These are phyloP conservation scores for Ictidomys tridecemlineatus DNA, from an alignment of 2,113 vertebrate species.

Conservation along the genomic window DNA sequence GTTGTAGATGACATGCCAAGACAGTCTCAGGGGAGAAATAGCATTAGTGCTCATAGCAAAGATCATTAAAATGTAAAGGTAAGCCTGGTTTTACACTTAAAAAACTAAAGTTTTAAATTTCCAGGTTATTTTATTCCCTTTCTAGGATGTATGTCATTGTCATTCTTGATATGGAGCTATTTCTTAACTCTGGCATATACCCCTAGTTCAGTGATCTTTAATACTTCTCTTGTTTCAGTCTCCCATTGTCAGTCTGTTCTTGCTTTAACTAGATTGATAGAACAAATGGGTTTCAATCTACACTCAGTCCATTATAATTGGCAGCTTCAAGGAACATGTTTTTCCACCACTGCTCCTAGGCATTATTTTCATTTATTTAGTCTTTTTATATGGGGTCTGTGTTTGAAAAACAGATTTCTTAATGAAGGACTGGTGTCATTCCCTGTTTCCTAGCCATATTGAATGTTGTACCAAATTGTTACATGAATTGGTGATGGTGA, in stretches of 20 bases:
- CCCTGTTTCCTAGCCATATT: neutral
- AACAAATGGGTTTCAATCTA: neutral
- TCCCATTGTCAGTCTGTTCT: neutral
- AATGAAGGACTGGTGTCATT: neutral
- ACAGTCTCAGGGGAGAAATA: neutral
- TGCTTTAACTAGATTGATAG: neutral
- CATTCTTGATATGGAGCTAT: neutral
- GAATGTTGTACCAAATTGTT: neutral
- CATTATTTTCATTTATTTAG: neutral
- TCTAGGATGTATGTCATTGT: neutral
- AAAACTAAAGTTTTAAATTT: neutral
- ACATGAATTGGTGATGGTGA: neutral
- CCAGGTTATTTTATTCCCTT: neutral
- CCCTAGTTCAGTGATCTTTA: neutral
- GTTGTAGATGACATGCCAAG: neutral
- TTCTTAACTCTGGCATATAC: neutral
- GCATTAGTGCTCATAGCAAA: neutral
- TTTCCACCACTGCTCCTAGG: neutral
- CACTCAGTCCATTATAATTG: neutral
- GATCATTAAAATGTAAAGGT: neutral
- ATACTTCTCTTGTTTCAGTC: neutral
- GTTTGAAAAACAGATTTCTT: neutral
- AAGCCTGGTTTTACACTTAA: neutral
- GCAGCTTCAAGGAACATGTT: neutral
- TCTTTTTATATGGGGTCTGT: neutral